Base-by-base conservation (phyloP, 2,888 invertebrate genomes). In the Drosophila lacicola region DNA sequence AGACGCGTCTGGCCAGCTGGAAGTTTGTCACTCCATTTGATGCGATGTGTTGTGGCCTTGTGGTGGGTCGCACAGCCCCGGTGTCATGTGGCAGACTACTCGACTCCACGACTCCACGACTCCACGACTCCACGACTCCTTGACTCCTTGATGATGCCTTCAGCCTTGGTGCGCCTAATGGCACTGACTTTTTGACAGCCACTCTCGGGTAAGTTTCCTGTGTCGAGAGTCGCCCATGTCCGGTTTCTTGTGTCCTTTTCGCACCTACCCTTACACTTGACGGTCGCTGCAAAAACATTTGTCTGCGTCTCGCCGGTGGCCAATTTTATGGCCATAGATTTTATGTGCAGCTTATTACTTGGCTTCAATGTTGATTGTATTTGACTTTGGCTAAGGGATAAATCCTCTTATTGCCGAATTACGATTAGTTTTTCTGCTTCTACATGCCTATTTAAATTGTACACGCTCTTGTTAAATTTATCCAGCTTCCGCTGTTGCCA, bases 111-210 rank as follows among this genome's bases (percentile, higher is more conserved):
- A 29, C 36, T 34, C 17, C 3, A 4, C 10, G 46, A 25, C 41
- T 34, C n/a, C 3, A 8, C 10, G 37, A 44, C 45, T 5, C 9
- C 19, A 9, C 8, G 46, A 25, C 41, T 34, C n/a, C 3, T 11
- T 10, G 37, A 44, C 51, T 5, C 9, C 19, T 11, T 10, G 17
- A 17, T 29, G 29, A 29, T 39, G 17, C 42, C 60, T 50, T 47
- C 58, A 69, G 65, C 42, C 64, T 58, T 60, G 50, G 49, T 78
- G 62, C 66, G 86, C 74, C 83, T 89, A 88, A 84, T 89, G 90
- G 88, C 73, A 88, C 73, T 88, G 87, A 89, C 88, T 90, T 90
- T 90, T 88, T 88, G 90, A 90, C 89, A 88, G 83, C 83, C 63
- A 55, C 37, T 58, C 36, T n/a, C 13, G 37, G 56, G 54, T 58